Percentiles rank a stretch among this genome's conserved stretches.
Evolutionary conservation across 2,888 invertebrate species (phyloP).

Genomic region (Chymomyza caudatula): DNA sequence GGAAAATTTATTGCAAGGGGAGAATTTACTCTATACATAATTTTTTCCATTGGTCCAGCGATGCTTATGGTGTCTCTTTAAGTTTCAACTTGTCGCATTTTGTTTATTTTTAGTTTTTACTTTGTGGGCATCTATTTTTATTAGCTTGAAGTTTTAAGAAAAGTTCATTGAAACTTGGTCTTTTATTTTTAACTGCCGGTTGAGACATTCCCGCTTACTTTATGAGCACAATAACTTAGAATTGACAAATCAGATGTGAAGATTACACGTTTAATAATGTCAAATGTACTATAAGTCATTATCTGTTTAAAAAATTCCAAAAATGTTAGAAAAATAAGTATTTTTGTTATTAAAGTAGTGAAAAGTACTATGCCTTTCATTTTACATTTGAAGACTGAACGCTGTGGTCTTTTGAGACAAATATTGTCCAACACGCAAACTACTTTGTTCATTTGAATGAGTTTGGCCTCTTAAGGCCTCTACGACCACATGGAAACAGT

Average conservation of each 20-base stretch:
- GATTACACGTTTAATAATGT: no score
- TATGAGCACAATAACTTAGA: neutral
- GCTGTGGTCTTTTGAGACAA: no score
- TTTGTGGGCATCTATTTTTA: neutral
- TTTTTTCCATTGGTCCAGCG: constrained; percentile 20
- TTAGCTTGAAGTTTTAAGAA: neutral
- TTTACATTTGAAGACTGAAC: no score
- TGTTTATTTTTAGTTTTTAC: constrained; percentile 41
- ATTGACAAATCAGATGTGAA: neutral
- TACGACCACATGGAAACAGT: no score
- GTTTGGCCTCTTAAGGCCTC: no score
- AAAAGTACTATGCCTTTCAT: no score
- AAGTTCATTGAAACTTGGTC: constrained; percentile 4
- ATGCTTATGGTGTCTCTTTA: constrained; percentile 12
- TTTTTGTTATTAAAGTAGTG: no score
- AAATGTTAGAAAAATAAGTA: no score
- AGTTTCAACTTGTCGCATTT: constrained; percentile 29
- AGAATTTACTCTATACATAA: neutral
- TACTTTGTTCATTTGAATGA: no score
- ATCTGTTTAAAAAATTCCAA: no score
- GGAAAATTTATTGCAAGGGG: constrained; percentile 16
- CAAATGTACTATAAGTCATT: no score
- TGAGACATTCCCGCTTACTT: neutral
- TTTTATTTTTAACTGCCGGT: neutral
- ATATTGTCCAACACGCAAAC: no score